These are phyloP conservation scores for Platerodrilus igneus DNA, from an alignment of 2,888 invertebrate genomes.

Conservation along the genomic window DNA sequence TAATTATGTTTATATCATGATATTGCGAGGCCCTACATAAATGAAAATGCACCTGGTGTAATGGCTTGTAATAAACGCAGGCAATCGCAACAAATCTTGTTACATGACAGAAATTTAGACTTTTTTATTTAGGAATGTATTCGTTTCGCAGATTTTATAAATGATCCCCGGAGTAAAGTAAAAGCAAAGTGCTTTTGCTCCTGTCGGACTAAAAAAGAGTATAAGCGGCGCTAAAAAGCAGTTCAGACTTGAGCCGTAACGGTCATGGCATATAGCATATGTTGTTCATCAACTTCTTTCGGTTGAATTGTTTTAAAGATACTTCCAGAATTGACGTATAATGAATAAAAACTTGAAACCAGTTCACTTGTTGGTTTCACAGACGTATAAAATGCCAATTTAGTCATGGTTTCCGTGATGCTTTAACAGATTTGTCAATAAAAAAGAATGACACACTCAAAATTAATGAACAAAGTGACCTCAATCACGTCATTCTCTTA, in stretches of 20 bases:
- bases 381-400: constrained; percentile 22
- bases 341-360: constrained; percentile 28
- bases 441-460: no score
- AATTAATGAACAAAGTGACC: no score
- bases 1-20: constrained; percentile 23
- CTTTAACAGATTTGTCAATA: no score
- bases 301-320: constrained; percentile 20
- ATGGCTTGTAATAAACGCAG: constrained; percentile 8
- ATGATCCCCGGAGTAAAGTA: constrained; percentile 15
- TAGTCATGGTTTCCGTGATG: no score
- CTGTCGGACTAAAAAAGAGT: constrained; percentile 17
- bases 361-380: constrained; percentile 25
- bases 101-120: constrained; percentile 5
- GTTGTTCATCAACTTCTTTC: constrained; percentile 30
- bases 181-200: constrained; percentile 14
- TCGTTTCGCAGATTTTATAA: constrained; percentile 12
- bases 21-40: constrained; percentile 8
- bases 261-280: constrained; percentile 27
- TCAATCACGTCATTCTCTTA: no score
- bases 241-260: constrained; percentile 18
- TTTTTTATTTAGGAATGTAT: constrained; percentile 9
- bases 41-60: constrained; percentile 17
- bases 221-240: constrained; percentile 18
- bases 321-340: constrained; percentile 22
- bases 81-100: neutral